Conservation (phyloP, 2,888 invertebrate genomes). For the Buathra laborator region DNA sequence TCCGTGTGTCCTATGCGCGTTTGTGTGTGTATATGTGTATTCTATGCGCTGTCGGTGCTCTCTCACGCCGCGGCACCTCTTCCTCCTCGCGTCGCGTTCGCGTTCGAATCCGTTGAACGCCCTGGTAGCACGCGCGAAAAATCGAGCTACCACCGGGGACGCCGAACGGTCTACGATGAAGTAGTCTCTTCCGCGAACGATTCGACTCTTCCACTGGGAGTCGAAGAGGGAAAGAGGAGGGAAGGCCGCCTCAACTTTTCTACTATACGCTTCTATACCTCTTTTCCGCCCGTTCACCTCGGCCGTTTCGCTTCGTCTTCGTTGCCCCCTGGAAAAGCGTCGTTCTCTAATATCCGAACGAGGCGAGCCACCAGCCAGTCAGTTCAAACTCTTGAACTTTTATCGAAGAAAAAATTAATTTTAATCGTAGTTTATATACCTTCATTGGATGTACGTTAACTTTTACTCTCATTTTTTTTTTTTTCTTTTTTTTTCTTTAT, state of each 20-base stretch:
- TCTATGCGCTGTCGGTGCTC: constrained; percentile 8
- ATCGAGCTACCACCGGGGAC: constrained; percentile 19
- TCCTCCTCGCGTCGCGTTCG: constrained; percentile 8
- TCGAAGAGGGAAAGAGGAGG: not conserved
- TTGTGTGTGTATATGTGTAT: constrained; percentile 2
- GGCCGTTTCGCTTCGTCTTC: constrained; percentile 50
- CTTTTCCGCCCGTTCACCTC: constrained; percentile 41
- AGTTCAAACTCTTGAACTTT: constrained; percentile 33
- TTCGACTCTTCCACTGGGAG: constrained; percentile 17
- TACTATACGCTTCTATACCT: constrained; percentile 39
- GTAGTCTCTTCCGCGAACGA: constrained; percentile 35
- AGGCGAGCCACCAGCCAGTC: constrained; percentile 29
- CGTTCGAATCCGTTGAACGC: constrained; percentile 16
- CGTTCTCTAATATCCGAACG: constrained; percentile 36
- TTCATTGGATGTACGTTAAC: not conserved
- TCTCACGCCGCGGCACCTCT: constrained; percentile 26
- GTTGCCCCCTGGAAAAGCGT: constrained; percentile 59
- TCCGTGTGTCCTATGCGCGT: not conserved
- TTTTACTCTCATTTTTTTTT: not conserved
- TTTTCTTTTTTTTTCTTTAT: constrained; percentile 6
- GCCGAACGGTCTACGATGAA: constrained; percentile 22
- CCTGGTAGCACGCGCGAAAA: constrained; percentile 47
- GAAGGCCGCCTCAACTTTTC: constrained; percentile 48
- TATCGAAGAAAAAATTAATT: constrained; percentile 65
- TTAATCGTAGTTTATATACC: constrained; percentile 45